Base-by-base conservation (phyloP, 2,113 vertebrate genomes). In the Eudyptes chrysolophus region DNA sequence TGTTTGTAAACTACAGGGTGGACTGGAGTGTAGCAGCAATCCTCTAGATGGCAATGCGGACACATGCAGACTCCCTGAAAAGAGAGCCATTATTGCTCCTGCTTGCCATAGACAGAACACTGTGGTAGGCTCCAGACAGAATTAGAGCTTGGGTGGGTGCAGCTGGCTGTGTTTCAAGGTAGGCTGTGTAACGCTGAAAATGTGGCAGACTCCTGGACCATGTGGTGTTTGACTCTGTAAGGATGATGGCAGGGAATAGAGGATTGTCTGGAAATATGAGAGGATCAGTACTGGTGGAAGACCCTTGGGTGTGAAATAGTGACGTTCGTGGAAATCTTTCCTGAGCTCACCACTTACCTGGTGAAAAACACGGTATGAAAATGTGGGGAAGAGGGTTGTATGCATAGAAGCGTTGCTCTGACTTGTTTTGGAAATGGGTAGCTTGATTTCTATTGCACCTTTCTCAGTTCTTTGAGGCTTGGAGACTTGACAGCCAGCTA, bases 11-110 rank as follows among this genome's bases (percentile, higher is more conserved):
- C 38, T 70, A 2, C 11, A 30, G 42, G 29, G 18, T 57, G 48
- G 38, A 13, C 34, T 69, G 86, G 71, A 84, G 42, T 30, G 44
- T 87, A 69, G 52, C 60, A 79, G 77, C 46, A 72, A 4, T 85
- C 97, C 97, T 95, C 96, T 97, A 97, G 97, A 34, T 95, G 97
- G 97, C 97, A 95, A 58, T 97, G 93, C 6, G 0, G 84, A 72
- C 66, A 25, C 81, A 6, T 2, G 48, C 46, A 90, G 78, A 7
- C 30, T 92, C 10, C 65, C 42, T 48, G 64, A 80, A 64, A 60
- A 38, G 46, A 58, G 30, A 11, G 10, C 13, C 22, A 1, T 20
- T 42, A 1, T 17, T 85, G 51, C 38, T 95, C 17, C 46, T 89
- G 55, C 86, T 80, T 80, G 72, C 57, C 61, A 10, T 32, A 89